Evolutionary conservation across 2,888 invertebrate genomes (phyloP).

Genomic region (Sepiola atlantica): DNA sequence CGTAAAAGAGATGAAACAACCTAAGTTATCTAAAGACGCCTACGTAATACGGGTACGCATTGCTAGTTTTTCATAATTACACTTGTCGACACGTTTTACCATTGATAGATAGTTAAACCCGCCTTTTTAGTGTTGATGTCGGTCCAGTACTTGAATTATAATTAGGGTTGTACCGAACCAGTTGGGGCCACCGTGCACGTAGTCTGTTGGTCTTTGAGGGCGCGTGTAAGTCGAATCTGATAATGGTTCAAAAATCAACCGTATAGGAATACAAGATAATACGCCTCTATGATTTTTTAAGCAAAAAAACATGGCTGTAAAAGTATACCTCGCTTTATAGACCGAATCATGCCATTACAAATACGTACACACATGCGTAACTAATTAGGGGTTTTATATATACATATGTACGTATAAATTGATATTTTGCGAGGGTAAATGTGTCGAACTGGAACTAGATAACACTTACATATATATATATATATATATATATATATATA

Average conservation of each 20-base stretch:
- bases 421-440: too few relatives aligned
- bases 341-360: neutral
- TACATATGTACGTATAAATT: too few relatives aligned
- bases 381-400: neutral
- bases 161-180: neutral
- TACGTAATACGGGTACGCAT: too few relatives aligned
- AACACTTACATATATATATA: too few relatives aligned
- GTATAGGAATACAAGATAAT: neutral
- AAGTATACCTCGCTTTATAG: neutral
- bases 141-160: neutral
- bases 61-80: neutral
- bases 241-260: conserved; percentile 12
- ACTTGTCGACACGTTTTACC: neutral
- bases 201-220: neutral
- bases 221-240: neutral
- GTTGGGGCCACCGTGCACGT: neutral
- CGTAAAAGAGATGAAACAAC: too few relatives aligned
- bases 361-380: neutral
- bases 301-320: neutral
- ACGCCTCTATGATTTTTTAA: neutral
- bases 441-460: too few relatives aligned
- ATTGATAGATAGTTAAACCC: conserved; percentile 5
- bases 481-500: neutral
- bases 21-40: too few relatives aligned
- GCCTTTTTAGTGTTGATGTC: neutral